A percentile compares a stretch with the other conserved stretches of the same genome.
Conservation (phyloP, 2,888 invertebrate genomes). For the Boloria euphrosyne region DNA sequence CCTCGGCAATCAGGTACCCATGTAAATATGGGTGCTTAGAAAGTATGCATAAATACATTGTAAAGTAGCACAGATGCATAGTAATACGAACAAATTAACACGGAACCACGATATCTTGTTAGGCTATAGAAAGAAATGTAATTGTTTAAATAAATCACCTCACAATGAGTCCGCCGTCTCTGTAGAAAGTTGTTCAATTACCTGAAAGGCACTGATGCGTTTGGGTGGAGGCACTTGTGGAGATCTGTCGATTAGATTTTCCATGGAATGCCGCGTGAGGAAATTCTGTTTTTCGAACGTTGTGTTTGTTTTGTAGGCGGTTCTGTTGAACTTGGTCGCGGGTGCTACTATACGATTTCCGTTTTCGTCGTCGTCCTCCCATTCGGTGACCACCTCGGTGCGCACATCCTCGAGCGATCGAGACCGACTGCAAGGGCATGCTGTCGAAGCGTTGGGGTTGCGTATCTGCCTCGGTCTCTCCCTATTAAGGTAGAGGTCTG, state of each 20-base stretch:
- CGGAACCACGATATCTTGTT: slow-evolving; percentile 36
- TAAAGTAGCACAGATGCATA: slow-evolving; percentile 43
- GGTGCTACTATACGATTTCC: slow-evolving; percentile 82
- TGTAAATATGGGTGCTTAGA: slow-evolving; percentile 60
- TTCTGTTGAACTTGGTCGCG: slow-evolving; percentile 74
- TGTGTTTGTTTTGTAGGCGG: slow-evolving; percentile 62
- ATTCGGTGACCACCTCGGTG: slow-evolving; percentile 84
- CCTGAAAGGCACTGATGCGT: slow-evolving; percentile 81
- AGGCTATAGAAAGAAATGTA: slow-evolving; percentile 40
- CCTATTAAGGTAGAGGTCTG: slow-evolving; percentile 61
- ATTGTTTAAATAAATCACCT: slow-evolving; percentile 51
- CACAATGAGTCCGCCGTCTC: slow-evolving; percentile 54
- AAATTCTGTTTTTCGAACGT: slow-evolving; percentile 74
- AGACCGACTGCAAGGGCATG: slow-evolving; percentile 85
- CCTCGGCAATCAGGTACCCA: slow-evolving; percentile 57
- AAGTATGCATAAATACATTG: slow-evolving; percentile 59
- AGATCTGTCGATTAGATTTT: slow-evolving; percentile 84
- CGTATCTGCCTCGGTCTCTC: slow-evolving; percentile 75
- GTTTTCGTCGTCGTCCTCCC: slow-evolving; percentile 85
- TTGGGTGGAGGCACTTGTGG: slow-evolving; percentile 78
- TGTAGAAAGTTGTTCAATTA: slow-evolving; percentile 71
- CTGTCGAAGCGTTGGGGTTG: slow-evolving; percentile 59
- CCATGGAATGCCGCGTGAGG: slow-evolving; percentile 86
- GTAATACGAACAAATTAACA: slow-evolving; percentile 41
- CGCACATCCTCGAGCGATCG: slow-evolving; percentile 88